phyloP scores from a whole-genome alignment of 2,797 vertebrate genomes.

The Telmatherina bonti region DNA sequence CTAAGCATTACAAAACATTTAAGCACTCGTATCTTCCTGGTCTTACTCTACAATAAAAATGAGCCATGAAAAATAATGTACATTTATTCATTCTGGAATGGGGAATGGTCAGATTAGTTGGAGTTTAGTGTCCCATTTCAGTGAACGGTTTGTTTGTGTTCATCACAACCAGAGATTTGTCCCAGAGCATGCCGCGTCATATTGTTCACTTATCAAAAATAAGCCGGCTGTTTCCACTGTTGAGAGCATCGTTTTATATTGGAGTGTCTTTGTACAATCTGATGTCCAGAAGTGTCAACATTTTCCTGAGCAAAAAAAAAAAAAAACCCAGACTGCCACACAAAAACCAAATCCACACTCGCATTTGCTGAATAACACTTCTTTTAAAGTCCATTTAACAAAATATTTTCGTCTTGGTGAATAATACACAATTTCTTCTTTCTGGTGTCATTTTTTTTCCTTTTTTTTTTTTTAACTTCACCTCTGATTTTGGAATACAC shows the following conservation, averaged over 20 bases:
- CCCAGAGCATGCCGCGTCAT: constrained; percentile 3
- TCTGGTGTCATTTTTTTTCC: constrained; percentile 35
- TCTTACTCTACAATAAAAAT: constrained; percentile 15
- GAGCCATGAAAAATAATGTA: constrained; percentile 9
- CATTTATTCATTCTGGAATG: constrained; percentile 23
- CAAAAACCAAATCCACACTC: constrained; percentile 61
- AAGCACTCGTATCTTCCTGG: constrained; percentile 27
- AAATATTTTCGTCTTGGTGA: constrained; percentile 93
- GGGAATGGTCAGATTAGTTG: constrained; percentile 2
- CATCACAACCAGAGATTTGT: constrained; percentile 1
- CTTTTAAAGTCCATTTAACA: constrained; percentile 93
- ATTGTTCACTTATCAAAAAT: background rate
- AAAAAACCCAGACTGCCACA: constrained; percentile 12
- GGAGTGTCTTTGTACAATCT: constrained; percentile 22
- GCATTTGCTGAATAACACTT: constrained; percentile 87
- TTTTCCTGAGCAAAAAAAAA: constrained; percentile 16
- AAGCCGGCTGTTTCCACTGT: background rate
- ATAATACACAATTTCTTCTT: constrained; percentile 87
- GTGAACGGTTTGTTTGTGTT: constrained; percentile 12
- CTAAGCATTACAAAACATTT: constrained; percentile 56
- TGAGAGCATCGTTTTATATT: constrained; percentile 10
- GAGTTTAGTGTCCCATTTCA: constrained; percentile 10
- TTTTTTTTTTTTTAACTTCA: constrained; percentile 74
- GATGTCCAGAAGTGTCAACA: constrained; percentile 5
- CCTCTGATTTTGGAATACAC: constrained; percentile 84